Evolutionary conservation across 2,888 invertebrate species (phyloP).

Genomic region (Horisme vitalbata): DNA sequence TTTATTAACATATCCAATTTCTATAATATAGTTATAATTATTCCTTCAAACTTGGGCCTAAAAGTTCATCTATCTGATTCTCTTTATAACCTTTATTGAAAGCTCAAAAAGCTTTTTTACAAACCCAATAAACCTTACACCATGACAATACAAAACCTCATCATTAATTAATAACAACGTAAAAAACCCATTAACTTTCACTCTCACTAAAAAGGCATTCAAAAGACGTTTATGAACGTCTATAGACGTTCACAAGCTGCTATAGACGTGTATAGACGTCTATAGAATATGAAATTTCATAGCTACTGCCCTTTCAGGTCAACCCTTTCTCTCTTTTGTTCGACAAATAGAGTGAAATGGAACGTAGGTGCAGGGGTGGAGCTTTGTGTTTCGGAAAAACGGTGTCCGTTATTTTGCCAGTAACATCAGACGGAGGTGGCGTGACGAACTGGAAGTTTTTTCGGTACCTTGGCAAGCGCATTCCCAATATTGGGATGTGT

Average conservation of each 20-base stretch:
- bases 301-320: slow-evolving; percentile 34
- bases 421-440: too few relatives aligned
- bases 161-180: slow-evolving; percentile 35
- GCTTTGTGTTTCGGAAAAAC: slow-evolving; percentile 4
- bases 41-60: too few relatives aligned
- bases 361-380: slow-evolving; percentile 16
- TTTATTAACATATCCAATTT: too few relatives aligned
- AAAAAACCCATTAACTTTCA: slow-evolving; percentile 33
- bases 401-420: neutral
- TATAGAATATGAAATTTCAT: slow-evolving; percentile 24
- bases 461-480: too few relatives aligned
- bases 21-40: too few relatives aligned
- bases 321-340: slow-evolving; percentile 36
- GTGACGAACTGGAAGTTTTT: too few relatives aligned
- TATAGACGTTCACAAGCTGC: neutral
- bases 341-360: slow-evolving; percentile 38
- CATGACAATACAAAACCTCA: slow-evolving; percentile 17
- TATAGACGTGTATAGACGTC: neutral
- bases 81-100: too few relatives aligned
- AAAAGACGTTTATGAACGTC: slow-evolving; percentile 24
- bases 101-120: neutral
- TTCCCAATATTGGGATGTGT: too few relatives aligned
- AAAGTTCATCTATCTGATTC: too few relatives aligned
- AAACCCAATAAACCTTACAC: slow-evolving; percentile 7
- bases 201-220: slow-evolving; percentile 23